Evolutionary conservation across 2,113 vertebrate species (phyloP), one percentile per base, ranked within the genome.

Genomic region (Calyptommatus sinebrachiatus): DNA sequence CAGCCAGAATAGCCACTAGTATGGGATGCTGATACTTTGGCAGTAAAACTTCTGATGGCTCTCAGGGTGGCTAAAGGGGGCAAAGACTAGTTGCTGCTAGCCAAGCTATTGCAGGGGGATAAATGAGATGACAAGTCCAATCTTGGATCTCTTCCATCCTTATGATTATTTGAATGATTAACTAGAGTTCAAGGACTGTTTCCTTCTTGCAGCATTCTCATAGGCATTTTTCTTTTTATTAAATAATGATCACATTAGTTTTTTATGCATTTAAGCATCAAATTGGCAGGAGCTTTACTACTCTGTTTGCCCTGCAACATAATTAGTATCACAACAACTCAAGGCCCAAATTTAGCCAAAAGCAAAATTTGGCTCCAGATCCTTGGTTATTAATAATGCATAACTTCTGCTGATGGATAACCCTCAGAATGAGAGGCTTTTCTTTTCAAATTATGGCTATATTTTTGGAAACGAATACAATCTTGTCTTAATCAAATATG

Each of bases 301-400:
- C 11, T 50, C 5, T 62, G 41, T 63, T 78, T 62, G 11, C 57
- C 41, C n/a, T 63, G 41, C 29, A 79, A 63, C 4, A 24, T 79
- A 79, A 71, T 79, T 79, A 79, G 68, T 71, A 22, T 73, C 28
- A 61, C 46, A 31, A 67, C n/a, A 53, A 57, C 20, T 70, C 29
- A 14, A 48, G 21, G n/a, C 31, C 26, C 71, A 80, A 68, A 68
- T 45, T 60, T 68, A 81, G 26, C 79, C 65, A 75, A 75, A 2
- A 81, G 48, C 65, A 74, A 67, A 41, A 69, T 46, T 81, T 28
- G 28, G 35, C 53, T 75, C 35, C 2, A 75, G 4, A 57, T 81
- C 26, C n/a, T 45, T 74, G 35, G 60, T 29, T 61, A 16, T 81
- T 80, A 29, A 26, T 53, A 74, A 61, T 62, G 68, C 46, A 69